phyloP scores from a whole-genome alignment of 2,113 vertebrate species.

The Empidonax alnorum region DNA sequence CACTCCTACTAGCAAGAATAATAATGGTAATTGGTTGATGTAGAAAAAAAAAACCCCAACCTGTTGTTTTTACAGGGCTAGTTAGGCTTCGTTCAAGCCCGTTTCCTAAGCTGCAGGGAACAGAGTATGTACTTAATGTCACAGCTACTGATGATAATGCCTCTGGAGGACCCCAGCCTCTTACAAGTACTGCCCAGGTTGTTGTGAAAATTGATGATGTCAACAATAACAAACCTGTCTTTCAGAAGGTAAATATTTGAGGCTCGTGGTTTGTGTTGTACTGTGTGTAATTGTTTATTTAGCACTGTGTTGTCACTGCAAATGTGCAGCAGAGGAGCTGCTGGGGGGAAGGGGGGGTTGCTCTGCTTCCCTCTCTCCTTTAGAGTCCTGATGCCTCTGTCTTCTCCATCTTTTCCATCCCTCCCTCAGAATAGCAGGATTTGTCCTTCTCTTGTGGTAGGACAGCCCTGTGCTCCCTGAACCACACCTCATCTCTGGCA shows the following conservation, averaged over 20 bases:
- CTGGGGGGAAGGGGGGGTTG: background rate
- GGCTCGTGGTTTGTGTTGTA: background rate
- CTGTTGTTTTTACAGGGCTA: constrained; percentile 75
- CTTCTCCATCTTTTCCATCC: background rate
- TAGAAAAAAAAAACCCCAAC: background rate
- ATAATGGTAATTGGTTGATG: background rate
- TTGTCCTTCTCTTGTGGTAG: background rate
- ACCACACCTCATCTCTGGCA: background rate
- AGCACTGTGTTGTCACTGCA: background rate
- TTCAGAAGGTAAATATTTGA: constrained; percentile 81
- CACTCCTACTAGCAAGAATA: background rate
- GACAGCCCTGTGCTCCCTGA: background rate
- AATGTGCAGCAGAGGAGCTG: background rate
- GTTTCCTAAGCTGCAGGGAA: constrained; percentile 82
- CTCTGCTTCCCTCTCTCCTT: background rate
- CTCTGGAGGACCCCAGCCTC: constrained; percentile 82
- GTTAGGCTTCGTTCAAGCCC: constrained; percentile 86
- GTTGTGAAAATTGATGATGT: constrained; percentile 86
- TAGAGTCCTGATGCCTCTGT: background rate
- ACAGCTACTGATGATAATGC: constrained; percentile 87
- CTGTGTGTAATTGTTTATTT: background rate
- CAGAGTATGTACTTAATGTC: constrained; percentile 85
- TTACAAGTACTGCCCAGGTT: constrained; percentile 82
- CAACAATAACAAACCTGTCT: constrained; percentile 90
- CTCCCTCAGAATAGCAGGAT: background rate